Conservation (phyloP, 2,888 invertebrate genomes). For the Ophion ellenae region DNA sequence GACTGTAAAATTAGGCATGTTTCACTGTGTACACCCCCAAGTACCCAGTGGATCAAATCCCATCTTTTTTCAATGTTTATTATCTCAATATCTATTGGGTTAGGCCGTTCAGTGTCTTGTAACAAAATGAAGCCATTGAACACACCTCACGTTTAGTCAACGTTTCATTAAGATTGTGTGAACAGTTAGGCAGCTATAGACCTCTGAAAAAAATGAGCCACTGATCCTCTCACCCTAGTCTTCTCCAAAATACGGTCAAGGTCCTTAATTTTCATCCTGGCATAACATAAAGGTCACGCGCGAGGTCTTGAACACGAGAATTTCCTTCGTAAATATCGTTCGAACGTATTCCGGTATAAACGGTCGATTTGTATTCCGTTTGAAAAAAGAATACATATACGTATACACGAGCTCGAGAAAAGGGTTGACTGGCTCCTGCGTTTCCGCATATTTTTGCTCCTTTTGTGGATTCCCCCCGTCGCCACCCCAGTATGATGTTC, state of each 20-base stretch:
- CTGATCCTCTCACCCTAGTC: too few relatives aligned
- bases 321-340: constrained; percentile 59
- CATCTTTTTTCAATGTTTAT: too few relatives aligned
- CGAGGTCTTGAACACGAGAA: constrained; percentile 9
- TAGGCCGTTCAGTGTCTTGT: too few relatives aligned
- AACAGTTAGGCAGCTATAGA: too few relatives aligned
- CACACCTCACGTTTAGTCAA: too few relatives aligned
- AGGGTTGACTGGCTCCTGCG: constrained; percentile 41
- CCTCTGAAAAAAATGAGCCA: too few relatives aligned
- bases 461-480: neutral
- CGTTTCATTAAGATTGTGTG: too few relatives aligned
- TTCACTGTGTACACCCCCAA: too few relatives aligned
- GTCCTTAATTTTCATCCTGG: constrained; percentile 29
- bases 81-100: too few relatives aligned
- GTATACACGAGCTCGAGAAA: constrained; percentile 33
- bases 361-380: constrained; percentile 65
- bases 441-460: constrained; percentile 65
- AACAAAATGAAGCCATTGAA: too few relatives aligned
- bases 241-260: constrained; percentile 11
- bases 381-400: constrained; percentile 41
- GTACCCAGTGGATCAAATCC: too few relatives aligned
- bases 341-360: constrained; percentile 59
- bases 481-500: constrained; percentile 26
- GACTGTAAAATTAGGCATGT: too few relatives aligned
- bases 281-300: neutral